Conservation (phyloP, 2,888 invertebrate species). For the Tipula lateralis region DNA sequence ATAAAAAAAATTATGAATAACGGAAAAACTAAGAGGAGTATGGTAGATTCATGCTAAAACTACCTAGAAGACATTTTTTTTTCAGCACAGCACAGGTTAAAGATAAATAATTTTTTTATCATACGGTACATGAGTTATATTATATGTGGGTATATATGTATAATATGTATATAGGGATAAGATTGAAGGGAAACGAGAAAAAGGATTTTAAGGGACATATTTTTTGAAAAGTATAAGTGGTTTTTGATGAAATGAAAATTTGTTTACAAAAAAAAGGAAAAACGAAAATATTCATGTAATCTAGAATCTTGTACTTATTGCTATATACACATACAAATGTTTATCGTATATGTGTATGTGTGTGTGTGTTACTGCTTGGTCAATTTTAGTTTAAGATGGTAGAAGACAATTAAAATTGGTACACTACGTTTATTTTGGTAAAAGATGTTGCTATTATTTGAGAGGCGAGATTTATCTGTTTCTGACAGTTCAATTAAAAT, state of each 20-base stretch:
- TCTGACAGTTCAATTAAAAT: slow-evolving; percentile 11
- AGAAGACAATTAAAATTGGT: neutral
- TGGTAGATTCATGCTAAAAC: neutral
- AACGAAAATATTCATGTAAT: neutral
- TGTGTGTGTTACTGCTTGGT: neutral
- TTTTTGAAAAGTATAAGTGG: slow-evolving; percentile 11
- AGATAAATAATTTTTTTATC: neutral
- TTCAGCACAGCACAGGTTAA: neutral
- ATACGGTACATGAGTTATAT: neutral
- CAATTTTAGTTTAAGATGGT: neutral
- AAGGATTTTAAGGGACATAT: slow-evolving; percentile 1
- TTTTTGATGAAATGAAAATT: slow-evolving; percentile 24
- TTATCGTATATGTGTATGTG: neutral
- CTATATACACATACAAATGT: neutral
- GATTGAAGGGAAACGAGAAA: neutral
- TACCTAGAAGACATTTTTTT: neutral
- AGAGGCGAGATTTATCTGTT: neutral
- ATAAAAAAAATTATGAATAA: slow-evolving; percentile 20
- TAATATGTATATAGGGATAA: neutral
- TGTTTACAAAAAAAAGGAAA: neutral
- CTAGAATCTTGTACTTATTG: neutral
- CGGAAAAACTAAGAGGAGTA: neutral
- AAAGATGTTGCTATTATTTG: neutral
- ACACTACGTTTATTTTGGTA: neutral
- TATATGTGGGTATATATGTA: neutral